Base-by-base conservation (phyloP, 2,797 vertebrate genomes). In the Sandelia bainsii region DNA sequence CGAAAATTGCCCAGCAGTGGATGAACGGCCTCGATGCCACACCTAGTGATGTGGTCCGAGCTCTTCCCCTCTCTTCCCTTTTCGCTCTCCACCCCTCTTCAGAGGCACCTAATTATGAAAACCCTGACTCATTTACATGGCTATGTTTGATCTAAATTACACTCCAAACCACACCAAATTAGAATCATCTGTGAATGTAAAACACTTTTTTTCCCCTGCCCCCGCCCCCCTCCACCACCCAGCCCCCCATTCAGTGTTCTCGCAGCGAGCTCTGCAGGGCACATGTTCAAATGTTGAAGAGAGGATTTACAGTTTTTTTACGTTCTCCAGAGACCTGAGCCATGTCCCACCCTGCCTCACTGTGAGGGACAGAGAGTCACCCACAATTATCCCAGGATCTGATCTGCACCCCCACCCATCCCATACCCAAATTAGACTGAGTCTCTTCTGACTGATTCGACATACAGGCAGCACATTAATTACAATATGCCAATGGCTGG, bases 151-250 rank as follows among this genome's bases (percentile, higher is more conserved):
- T 99, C 97, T 98, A 98, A 98, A 99, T 98, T 98, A 96, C 95
- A 97, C 96, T 97, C 97, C 94, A 97, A 98, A 99, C 97, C 97
- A 93, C 96, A 98, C 96, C 96, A 98, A 99, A 99, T 98, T 97
- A 97, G 95, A 96, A 97, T 98, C 97, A 98, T 98, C 97, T 97
- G 96, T 96, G 96, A 96, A 96, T 95, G 95, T 88, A 88, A 97
- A 96, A 96, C 96, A 95, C 96, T 96, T 87, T 87, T 90, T 88
- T 79, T 69, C 68, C 65, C 58, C 17, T 6, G 14, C 51, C 65
- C 60, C 46, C 60, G n/a, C 25, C 56, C 61, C 25, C 52, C 67
- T 61, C 8, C 3, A 39, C 48, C 19, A 29, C 14, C 46, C 94
- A 9, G 19, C 20, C 59, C 40, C 25, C 62, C 91, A 88, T 90